Percentiles rank a stretch among this genome's conserved stretches.
phyloP scores from a whole-genome alignment of 2,888 invertebrate species.

The Prionchulus punctatus region DNA sequence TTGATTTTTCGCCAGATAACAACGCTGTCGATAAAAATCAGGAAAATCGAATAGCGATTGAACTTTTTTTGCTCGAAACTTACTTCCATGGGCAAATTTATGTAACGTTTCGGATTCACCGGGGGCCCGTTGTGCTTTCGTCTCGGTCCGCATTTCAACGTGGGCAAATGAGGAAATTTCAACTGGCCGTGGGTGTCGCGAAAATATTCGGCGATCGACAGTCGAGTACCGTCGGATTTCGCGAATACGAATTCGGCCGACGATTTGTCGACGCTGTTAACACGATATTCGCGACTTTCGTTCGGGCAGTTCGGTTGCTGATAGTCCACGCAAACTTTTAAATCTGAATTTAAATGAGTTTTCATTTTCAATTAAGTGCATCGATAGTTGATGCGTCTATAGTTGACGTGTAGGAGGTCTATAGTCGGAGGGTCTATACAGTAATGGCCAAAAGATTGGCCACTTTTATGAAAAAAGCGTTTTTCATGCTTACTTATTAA shows the following conservation, averaged over 20 bases:
- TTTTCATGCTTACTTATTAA: no score
- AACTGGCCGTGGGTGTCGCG: neutral
- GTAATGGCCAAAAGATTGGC: no score
- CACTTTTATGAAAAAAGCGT: no score
- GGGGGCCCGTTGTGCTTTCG: no score
- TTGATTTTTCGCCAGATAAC: no score
- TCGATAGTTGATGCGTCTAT: no score
- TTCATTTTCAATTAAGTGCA: no score
- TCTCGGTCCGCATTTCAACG: neutral
- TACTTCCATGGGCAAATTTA: neutral
- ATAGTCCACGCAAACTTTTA: neutral
- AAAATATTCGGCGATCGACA: neutral
- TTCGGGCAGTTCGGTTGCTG: neutral
- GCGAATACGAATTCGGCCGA: neutral
- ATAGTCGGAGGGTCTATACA: no score
- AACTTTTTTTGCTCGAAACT: no score
- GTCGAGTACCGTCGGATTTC: neutral
- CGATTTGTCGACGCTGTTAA: neutral
- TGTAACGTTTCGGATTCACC: neutral
- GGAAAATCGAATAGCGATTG: no score
- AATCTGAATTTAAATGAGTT: neutral
- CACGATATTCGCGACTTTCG: neutral
- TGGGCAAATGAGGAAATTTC: neutral
- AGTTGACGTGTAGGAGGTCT: no score
- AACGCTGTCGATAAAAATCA: no score